Percentiles rank a stretch among this genome's conserved stretches.
Evolutionary conservation across 1,140 invertebrate species (phyloP).

Genomic region (Hypothenemus hampei): DNA sequence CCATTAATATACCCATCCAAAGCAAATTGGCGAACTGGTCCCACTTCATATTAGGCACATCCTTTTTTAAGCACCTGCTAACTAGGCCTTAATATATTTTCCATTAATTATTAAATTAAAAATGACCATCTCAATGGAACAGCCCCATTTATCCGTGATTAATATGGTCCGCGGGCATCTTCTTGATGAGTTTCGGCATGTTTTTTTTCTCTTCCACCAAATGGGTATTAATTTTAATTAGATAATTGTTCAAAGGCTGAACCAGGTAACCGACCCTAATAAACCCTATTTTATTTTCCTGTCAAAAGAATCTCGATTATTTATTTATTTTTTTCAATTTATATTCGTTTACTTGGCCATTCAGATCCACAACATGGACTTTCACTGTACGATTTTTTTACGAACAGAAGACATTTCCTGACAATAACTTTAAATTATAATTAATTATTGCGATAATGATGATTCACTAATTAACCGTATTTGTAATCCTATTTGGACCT

Average conservation of each 20-base stretch:
- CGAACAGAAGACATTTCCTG: too few relatives aligned
- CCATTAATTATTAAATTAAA: slow-evolving; percentile 48
- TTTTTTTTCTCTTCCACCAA: slow-evolving; percentile 44
- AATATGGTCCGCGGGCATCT: slow-evolving; percentile 40
- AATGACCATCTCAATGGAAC: slow-evolving; percentile 43
- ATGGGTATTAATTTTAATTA: slow-evolving; percentile 47
- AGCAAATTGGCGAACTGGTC: too few relatives aligned
- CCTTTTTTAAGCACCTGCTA: slow-evolving; percentile 45
- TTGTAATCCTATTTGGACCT: too few relatives aligned
- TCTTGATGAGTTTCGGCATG: slow-evolving; percentile 46
- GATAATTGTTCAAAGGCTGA: slow-evolving; percentile 44
- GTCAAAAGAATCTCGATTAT: not conserved
- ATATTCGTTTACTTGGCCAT: not conserved
- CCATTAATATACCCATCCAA: too few relatives aligned
- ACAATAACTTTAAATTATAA: too few relatives aligned
- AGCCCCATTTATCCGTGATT: slow-evolving; percentile 45
- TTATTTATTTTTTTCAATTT: not conserved
- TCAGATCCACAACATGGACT: too few relatives aligned
- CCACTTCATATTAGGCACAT: too few relatives aligned
- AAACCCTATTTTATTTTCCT: not conserved
- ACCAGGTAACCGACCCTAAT: slow-evolving; percentile 16
- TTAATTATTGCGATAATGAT: too few relatives aligned
- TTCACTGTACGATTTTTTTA: too few relatives aligned
- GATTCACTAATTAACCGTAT: too few relatives aligned
- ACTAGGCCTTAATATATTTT: slow-evolving; percentile 42